A percentile compares a stretch with the other conserved stretches of the same genome.
Conservation (phyloP, 2,113 vertebrate species). For the Nannobrachium achirus region DNA sequence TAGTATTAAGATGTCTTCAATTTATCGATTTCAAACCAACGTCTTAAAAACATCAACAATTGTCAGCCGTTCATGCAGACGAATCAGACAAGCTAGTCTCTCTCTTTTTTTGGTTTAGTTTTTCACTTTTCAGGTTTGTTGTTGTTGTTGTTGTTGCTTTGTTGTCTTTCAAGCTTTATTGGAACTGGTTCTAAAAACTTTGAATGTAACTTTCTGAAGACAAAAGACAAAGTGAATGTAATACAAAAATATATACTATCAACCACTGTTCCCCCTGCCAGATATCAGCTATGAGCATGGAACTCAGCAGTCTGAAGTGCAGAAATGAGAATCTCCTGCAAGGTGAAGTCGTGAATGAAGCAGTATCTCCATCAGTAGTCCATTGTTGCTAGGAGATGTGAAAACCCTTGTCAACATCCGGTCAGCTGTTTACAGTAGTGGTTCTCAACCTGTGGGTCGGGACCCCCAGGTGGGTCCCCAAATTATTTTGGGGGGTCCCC, state of each 20-base stretch:
- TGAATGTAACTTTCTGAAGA: background rate
- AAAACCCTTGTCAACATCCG: too few relatives aligned
- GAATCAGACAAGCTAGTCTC: too few relatives aligned
- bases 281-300: conserved; percentile 65
- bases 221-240: background rate
- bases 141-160: too few relatives aligned
- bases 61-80: too few relatives aligned
- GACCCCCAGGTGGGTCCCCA: too few relatives aligned
- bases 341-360: conserved; percentile 64
- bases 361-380: conserved; percentile 13
- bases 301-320: conserved; percentile 58
- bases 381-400: background rate
- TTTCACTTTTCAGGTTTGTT: too few relatives aligned
- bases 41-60: background rate
- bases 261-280: conserved; percentile 48
- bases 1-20: background rate
- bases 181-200: background rate
- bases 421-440: too few relatives aligned
- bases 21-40: too few relatives aligned
- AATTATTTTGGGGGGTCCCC: too few relatives aligned
- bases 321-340: conserved; percentile 62
- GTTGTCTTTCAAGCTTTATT: background rate
- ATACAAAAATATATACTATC: conserved; percentile 3
- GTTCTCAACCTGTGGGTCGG: too few relatives aligned
- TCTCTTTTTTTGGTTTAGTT: too few relatives aligned